Conservation (phyloP, 2,888 invertebrate genomes). For the Endomychus coccineus region DNA sequence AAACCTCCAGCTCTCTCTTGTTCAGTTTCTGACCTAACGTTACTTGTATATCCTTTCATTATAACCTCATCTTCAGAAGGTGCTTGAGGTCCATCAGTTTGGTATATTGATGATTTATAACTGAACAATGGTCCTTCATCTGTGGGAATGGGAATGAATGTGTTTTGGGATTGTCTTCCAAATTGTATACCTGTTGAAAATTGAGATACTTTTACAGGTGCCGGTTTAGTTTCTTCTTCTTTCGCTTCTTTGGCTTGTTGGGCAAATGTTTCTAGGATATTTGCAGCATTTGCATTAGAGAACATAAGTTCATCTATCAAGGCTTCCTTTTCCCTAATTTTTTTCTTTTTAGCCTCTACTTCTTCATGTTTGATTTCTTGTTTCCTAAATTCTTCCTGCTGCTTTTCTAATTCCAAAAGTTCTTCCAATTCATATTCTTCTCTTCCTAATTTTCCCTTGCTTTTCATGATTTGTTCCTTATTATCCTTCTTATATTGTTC, state of each 20-base stretch:
- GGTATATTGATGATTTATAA: slow-evolving; percentile 55
- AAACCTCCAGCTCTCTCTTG: slow-evolving; percentile 85
- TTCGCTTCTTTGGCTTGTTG: slow-evolving; percentile 60
- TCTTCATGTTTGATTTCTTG: slow-evolving; percentile 63
- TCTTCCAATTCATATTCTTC: slow-evolving; percentile 85
- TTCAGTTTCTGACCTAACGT: slow-evolving; percentile 65
- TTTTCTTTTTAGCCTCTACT: slow-evolving; percentile 67
- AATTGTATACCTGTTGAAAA: slow-evolving; percentile 86
- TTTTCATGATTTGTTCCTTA: slow-evolving; percentile 73
- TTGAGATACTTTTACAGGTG: slow-evolving; percentile 53
- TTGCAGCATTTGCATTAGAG: slow-evolving; percentile 82
- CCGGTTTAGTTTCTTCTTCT: slow-evolving; percentile 46
- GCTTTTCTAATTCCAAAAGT: slow-evolving; percentile 72
- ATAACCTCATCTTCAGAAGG: slow-evolving; percentile 60
- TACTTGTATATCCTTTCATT: slow-evolving; percentile 60
- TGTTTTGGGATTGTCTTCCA: slow-evolving; percentile 54
- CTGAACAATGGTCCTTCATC: slow-evolving; percentile 72
- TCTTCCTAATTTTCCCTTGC: slow-evolving; percentile 66
- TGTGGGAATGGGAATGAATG: slow-evolving; percentile 60
- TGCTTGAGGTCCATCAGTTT: slow-evolving; percentile 66
- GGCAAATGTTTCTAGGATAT: slow-evolving; percentile 76
- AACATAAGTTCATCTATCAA: slow-evolving; percentile 94
- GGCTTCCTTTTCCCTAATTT: slow-evolving; percentile 81
- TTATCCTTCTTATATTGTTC: slow-evolving; percentile 90
- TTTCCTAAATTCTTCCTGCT: slow-evolving; percentile 65